Base-by-base conservation (phyloP, 1,140 invertebrate genomes). In the Luehdorfia chinensis region DNA sequence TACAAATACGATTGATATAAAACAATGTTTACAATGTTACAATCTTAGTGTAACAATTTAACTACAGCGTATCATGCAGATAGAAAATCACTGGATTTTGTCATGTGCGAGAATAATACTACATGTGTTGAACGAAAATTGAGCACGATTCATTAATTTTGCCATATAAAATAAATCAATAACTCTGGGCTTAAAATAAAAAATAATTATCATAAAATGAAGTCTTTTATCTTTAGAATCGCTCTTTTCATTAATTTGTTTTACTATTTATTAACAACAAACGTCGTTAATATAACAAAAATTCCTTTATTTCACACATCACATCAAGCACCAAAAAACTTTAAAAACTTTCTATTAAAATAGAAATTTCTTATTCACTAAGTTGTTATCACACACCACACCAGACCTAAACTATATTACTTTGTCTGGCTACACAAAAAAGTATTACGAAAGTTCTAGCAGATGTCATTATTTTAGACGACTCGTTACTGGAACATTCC, bases 1-100 rank as follows among this genome's bases (percentile, higher is more conserved):
- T 74, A 78, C 74, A 78, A 78, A 75, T 75, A 73, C 65, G 14
- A 60, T 60, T 50, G 36, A 70, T 59, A 63, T 12, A 66, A 63
- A 53, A 47, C 50, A 67, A 63, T 59, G 47, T 53, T 51, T 58
- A 69, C 54, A 58, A 58, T 41, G 44, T 44, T 57, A 54, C 51
- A 39, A 44, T 31, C 9, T 46, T 15, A 45, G 21, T 45, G 27
- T 43, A 49, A 49, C 27, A 5, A 13, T 30, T 4, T 21, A 37
- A 33, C 16, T 41, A 19, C 39, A 46, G 45, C 23, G 49, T 11
- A 23, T 9, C 18, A 2, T n/a, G n/a, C n/a, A n/a, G n/a, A n/a
- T n/a, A n/a, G n/a, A n/a, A 2, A 19, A 28, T 36, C 46, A 56
- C 37, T 36, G 36, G 37, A 19, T 50, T 8, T 23, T 39, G 21